Evolutionary conservation across 1,140 invertebrate genomes (phyloP).

Genomic region (Brachionus asplanchnoidis): DNA sequence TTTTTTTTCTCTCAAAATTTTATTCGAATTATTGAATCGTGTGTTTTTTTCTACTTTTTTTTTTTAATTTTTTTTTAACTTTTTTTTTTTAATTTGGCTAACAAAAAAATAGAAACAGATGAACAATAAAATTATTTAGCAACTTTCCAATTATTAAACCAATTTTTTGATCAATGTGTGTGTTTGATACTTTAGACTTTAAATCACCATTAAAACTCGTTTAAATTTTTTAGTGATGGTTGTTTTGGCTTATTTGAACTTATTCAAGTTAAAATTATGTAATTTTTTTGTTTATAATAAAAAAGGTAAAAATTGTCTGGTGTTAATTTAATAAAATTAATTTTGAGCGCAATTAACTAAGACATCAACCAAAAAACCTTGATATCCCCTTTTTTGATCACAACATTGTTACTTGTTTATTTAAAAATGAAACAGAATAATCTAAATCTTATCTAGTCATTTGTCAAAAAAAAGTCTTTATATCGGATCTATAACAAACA

Average conservation of each 20-base stretch:
- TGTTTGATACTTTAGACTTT: not conserved
- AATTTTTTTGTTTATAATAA: not conserved
- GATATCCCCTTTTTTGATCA: too few species aligned
- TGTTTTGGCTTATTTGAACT: not conserved
- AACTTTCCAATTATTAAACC: slow-evolving; percentile 1
- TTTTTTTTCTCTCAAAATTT: not conserved
- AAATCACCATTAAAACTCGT: not conserved
- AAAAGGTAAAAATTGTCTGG: not conserved
- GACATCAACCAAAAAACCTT: too few species aligned
- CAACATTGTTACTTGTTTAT: too few species aligned
- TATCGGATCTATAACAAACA: too few species aligned
- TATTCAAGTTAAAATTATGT: not conserved
- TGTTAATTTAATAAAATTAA: too few species aligned
- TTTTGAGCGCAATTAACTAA: too few species aligned
- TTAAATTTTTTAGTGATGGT: not conserved
- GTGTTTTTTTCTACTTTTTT: too few species aligned
- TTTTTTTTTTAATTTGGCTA: not conserved
- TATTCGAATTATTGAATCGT: not conserved
- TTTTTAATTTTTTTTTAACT: not conserved
- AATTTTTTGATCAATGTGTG: not conserved
- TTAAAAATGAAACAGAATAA: too few species aligned
- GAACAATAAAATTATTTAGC: not conserved
- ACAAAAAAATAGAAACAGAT: not conserved
- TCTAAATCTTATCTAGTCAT: too few species aligned
- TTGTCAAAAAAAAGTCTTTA: too few species aligned